Evolutionary conservation across 2,113 vertebrate genomes (phyloP), one percentile per base, ranked within the genome.

Genomic region (Bothrops jararaca): DNA sequence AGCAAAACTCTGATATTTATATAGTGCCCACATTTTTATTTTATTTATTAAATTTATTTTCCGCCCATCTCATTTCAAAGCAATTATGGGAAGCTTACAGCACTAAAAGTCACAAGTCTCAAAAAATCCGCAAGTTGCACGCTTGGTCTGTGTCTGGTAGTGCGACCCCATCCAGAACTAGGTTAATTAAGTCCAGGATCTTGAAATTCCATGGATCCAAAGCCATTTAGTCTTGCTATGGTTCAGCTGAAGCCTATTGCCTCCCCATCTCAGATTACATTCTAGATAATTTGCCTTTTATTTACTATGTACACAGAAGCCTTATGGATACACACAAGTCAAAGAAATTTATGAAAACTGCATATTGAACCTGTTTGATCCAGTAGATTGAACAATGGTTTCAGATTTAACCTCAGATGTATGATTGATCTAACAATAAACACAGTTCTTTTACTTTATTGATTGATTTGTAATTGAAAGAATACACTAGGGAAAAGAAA

Each of bases 251-350:
- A 64, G 9, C 29, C 29, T 69, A 69, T n/a, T 69, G 29, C 12
- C 60, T 50, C 1, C 60, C 4, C 24, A n/a, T 29, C 26, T 64
- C 60, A 64, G 26, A 13, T 34, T 23, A 50, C 20, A 54, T 34
- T 34, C 11, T 42, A 22, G 22, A 85, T 39, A n/a, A 90, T 58
- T 42, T n/a, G 24, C 29, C 89, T 29, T 45, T 64, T 60, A 24
- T 64, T 29, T 18, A 64, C 7, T 50, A 50, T 94, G 26, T 85
- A 39, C 39, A 56, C 80, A 26, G 58, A 89, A 56, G 2, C 74
- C 0, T 3, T 56, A 88, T 74, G 6, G 13, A 34, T 1, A 0
- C 1, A 34, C 15, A 18, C 50, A 94, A 12, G 34, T 53, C 0
- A n/a, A 85, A 20, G 3, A 54, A 89, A 4, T 24, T n/a, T 20